phyloP scores from a whole-genome alignment of 2,797 vertebrate species.

The Limosa lapponica region DNA sequence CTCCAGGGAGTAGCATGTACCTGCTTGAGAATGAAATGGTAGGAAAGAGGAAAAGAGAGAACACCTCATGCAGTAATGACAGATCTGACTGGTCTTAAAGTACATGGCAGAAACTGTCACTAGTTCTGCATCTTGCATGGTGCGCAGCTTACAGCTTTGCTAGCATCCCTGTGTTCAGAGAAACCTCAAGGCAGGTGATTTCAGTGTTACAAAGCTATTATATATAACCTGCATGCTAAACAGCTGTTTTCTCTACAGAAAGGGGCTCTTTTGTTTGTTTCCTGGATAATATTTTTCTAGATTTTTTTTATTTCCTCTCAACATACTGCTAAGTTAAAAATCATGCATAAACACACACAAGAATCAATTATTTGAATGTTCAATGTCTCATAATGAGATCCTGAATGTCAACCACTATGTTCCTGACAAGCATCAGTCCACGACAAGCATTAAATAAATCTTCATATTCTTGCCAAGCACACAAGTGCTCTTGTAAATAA shows the following conservation, averaged over 20 bases:
- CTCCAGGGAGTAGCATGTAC: not conserved
- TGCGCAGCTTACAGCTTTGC: not conserved
- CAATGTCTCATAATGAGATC: not conserved
- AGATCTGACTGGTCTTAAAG: not conserved
- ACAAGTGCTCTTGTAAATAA: not conserved
- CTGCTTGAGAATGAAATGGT: not conserved
- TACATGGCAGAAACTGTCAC: not conserved
- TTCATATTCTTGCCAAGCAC: not conserved
- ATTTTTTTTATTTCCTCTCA: not conserved
- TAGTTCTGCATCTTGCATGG: not conserved
- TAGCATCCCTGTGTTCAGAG: not conserved
- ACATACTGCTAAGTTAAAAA: not conserved
- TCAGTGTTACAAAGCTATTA: not conserved
- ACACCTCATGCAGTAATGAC: not conserved
- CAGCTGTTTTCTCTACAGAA: not conserved
- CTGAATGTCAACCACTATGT: no score
- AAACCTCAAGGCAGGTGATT: not conserved
- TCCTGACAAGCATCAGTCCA: not conserved
- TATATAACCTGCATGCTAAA: not conserved
- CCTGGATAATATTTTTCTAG: not conserved
- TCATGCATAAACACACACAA: not conserved
- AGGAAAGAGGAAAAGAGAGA: not conserved
- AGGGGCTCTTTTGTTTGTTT: rapidly evolving
- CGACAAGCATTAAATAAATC: not conserved
- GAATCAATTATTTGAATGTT: not conserved